Evolutionary conservation across 2,113 vertebrate species (phyloP).

Genomic region (Onychorhynchus coronatus): DNA sequence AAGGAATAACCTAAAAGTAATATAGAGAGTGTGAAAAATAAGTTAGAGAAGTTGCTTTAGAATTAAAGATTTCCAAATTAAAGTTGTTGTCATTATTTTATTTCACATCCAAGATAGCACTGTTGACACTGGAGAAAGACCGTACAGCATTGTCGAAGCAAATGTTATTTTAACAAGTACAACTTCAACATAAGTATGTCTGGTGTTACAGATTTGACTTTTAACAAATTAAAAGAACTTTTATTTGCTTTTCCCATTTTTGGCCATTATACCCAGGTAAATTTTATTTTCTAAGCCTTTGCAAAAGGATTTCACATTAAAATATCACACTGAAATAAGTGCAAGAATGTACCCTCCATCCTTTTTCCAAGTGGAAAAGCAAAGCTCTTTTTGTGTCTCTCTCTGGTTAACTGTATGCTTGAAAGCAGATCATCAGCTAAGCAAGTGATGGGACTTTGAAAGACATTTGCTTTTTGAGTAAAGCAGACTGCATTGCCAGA

Average conservation of each 20-base stretch:
- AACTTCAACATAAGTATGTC: background rate
- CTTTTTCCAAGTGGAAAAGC: background rate
- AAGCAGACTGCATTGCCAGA: slow-evolving; percentile 45
- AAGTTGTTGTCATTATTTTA: background rate
- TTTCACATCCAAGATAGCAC: background rate
- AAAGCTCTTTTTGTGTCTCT: background rate
- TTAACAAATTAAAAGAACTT: background rate
- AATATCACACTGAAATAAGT: background rate
- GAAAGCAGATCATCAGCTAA: background rate
- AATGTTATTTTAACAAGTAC: background rate
- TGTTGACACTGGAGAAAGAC: background rate
- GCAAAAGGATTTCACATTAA: background rate
- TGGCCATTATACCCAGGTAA: background rate
- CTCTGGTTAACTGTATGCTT: background rate
- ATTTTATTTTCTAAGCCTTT: background rate
- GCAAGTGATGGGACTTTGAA: background rate
- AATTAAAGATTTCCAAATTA: background rate
- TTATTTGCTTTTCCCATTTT: background rate
- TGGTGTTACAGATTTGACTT: background rate
- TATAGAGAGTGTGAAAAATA: background rate
- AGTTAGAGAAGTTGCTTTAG: background rate
- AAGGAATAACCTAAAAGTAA: background rate
- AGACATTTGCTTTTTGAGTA: slow-evolving; percentile 14
- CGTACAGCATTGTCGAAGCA: background rate
- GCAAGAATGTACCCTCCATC: background rate